Base-by-base conservation (phyloP, 2,113 vertebrate genomes). In the Platichthys stellatus region DNA sequence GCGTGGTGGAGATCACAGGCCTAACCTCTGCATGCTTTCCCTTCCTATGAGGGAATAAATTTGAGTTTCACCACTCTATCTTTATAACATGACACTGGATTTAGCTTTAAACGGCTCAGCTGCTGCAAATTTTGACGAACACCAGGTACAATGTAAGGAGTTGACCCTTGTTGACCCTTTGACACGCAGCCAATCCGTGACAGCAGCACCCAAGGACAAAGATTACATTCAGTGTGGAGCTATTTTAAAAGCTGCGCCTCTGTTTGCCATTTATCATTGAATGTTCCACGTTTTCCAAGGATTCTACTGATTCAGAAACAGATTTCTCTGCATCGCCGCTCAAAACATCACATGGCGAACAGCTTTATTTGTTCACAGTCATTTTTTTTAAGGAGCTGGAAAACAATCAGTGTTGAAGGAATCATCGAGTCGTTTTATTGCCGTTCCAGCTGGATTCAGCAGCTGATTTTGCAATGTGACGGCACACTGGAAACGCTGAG, bases 401-500 rank as follows among this genome's bases (percentile, higher is more conserved):
- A 80, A 58, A 63, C 38, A 71, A 71, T 58, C 45, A 67, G 43
- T n/a, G 59, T 2, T 69, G 58, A 65, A 57, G 56, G 40, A 15
- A 68, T 73, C 17, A 23, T 14, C 35, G 38, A 38, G 21, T 13
- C 35, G 15, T 14, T 53, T 20, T 54, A 54, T 54, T n/a, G 9
- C 21, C 0, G 11, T 57, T 63, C 66, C 62, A 53, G 49, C 61
- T 20, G 60, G 49, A 73, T 38, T 63, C 73, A 76, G 61, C 47
- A 31, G 26, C 15, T 77, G 56, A 80, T 71, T 84, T 73, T 45
- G 72, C 40, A 74, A 71, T 23, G 61, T 28, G 26, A 68, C 26
- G 73, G 60, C 56, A 13, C 62, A 21, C 10, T 82, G 83, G 76
- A 88, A 84, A 84, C 43, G 54, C 77, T 85, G 83, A 70, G 61